Conservation (phyloP, 2,888 invertebrate species). For the Ctena decussata region DNA sequence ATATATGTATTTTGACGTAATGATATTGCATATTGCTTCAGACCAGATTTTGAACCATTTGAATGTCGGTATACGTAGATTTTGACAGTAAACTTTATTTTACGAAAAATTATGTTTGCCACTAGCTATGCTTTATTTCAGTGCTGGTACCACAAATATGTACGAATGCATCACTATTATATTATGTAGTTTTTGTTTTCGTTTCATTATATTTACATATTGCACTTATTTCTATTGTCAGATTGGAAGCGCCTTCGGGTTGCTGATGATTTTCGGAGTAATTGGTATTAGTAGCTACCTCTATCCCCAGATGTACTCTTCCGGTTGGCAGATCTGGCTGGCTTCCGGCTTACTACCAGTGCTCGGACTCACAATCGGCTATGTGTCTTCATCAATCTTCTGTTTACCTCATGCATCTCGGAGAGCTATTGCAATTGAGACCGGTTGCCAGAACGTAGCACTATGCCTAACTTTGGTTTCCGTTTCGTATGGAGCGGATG, state of each 20-base stretch:
- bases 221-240: neutral
- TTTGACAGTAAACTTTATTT: no score
- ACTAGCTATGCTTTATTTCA: no score
- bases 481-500: neutral
- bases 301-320: neutral
- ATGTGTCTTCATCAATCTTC: neutral
- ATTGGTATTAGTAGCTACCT: neutral
- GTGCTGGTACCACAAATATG: no score
- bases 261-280: neutral
- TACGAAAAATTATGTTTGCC: no score
- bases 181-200: no score
- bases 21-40: no score
- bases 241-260: neutral
- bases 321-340: neutral
- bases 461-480: constrained; percentile 24
- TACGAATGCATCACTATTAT: no score
- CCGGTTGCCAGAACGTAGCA: constrained; percentile 26
- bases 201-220: no score
- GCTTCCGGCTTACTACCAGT: neutral
- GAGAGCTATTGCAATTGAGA: constrained; percentile 27
- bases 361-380: neutral
- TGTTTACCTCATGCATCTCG: neutral
- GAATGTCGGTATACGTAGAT: no score
- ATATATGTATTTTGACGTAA: no score
- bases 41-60: no score